A percentile compares a stretch with the other conserved stretches of the same genome.
phyloP scores from a whole-genome alignment of 2,797 vertebrate species.

The Smutsia gigantea region DNA sequence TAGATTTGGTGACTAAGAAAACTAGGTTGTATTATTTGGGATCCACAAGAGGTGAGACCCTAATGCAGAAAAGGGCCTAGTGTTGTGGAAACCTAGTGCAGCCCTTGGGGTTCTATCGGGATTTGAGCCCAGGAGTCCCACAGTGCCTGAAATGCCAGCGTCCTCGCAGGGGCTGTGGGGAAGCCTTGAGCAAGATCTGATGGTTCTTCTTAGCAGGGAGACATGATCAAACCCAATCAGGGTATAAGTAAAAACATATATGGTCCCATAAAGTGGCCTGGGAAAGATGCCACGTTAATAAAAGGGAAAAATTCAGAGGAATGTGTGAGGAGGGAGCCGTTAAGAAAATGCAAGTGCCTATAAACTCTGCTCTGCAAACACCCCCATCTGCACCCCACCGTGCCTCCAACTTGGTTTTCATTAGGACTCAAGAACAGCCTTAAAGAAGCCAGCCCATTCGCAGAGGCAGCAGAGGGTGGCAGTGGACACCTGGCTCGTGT shows the following conservation, averaged over 20 bases:
- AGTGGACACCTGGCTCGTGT: not conserved
- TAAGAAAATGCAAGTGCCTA: slow-evolving; percentile 79
- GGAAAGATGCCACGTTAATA: slow-evolving; percentile 85
- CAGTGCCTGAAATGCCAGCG: accelerated
- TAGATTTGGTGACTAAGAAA: slow-evolving; percentile 47
- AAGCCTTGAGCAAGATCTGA: slow-evolving; percentile 50
- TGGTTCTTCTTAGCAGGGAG: slow-evolving; percentile 60
- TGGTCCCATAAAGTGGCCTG: slow-evolving; percentile 79
- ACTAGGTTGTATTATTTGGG: not conserved
- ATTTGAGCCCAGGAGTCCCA: not conserved
- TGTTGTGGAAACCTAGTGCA: not conserved
- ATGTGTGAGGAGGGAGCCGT: slow-evolving; percentile 80
- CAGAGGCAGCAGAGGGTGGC: not conserved
- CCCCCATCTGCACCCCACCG: not conserved
- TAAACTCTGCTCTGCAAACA: slow-evolving; percentile 66
- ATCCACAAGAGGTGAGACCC: not conserved
- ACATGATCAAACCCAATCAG: slow-evolving; percentile 66
- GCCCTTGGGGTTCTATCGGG: not conserved
- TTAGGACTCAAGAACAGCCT: slow-evolving; percentile 38
- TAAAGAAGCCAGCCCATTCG: not conserved
- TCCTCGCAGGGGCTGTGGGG: not conserved
- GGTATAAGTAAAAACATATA: slow-evolving; percentile 82
- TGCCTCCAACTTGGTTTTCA: slow-evolving; percentile 58
- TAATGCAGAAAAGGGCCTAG: not conserved
- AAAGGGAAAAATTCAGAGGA: slow-evolving; percentile 84